Evolutionary conservation across 2,888 invertebrate species (phyloP).

Genomic region (Paralinhomoeus sp.): DNA sequence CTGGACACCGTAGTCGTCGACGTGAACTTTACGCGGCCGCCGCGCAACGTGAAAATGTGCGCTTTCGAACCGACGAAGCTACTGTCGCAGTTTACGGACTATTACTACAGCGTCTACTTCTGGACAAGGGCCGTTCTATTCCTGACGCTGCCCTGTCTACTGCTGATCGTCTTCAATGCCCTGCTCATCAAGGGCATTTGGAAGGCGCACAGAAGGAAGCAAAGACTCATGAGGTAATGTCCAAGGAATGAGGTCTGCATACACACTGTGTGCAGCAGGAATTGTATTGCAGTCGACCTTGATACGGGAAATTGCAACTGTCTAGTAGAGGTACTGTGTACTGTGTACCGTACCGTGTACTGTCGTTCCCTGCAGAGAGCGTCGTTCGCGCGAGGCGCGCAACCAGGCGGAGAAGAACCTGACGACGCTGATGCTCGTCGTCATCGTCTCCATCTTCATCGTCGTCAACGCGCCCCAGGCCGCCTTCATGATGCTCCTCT

Average conservation of each 20-base stretch:
- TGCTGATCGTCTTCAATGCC: constrained; percentile 63
- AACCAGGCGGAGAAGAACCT: constrained; percentile 21
- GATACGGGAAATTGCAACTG: no score
- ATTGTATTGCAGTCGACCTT: no score
- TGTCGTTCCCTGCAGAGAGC: constrained; percentile 14
- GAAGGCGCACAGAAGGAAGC: constrained; percentile 52
- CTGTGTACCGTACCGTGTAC: no score
- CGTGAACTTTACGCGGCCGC: no score
- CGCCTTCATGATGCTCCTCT: constrained; percentile 12
- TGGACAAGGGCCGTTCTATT: constrained; percentile 69
- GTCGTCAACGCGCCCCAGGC: constrained; percentile 32
- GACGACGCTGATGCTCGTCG: constrained; percentile 30
- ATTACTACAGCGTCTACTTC: constrained; percentile 47
- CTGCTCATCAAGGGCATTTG: constrained; percentile 62
- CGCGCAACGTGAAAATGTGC: no score
- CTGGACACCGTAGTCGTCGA: no score
- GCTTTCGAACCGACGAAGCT: background rate
- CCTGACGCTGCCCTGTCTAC: constrained; percentile 67
- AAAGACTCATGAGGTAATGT: constrained; percentile 41
- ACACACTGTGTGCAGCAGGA: no score
- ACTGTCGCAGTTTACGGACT: constrained; percentile 29
- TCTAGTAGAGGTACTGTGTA: no score
- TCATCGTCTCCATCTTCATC: constrained; percentile 31
- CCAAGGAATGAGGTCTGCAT: constrained; percentile 36
- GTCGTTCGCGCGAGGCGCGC: constrained; percentile 19